These are phyloP conservation scores for Chrysocyon brachyurus DNA, from an alignment of 2,797 vertebrate genomes.

Conservation along the genomic window DNA sequence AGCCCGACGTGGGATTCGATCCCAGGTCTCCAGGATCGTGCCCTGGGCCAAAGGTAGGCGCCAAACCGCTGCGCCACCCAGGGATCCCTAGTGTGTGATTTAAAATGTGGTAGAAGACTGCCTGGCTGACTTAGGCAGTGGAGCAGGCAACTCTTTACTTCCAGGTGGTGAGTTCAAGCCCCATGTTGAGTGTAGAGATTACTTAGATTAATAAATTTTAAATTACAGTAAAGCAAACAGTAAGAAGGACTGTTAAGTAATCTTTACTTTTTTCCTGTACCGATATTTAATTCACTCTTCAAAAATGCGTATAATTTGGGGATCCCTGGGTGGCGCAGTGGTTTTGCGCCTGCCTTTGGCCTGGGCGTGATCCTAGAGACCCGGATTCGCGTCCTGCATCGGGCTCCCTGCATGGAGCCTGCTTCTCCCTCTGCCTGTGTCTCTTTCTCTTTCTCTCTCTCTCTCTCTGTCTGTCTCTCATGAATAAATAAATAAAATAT, in stretches of 20 bases:
- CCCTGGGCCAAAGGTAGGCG: no score
- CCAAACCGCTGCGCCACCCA: no score
- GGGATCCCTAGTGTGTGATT: not conserved
- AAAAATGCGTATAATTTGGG: not conserved
- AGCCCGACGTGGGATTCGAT: no score
- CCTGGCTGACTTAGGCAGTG: not conserved
- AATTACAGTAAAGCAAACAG: not conserved
- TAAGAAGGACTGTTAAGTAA: not conserved
- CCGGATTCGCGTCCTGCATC: not conserved
- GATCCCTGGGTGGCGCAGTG: no score
- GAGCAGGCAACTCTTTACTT: not conserved
- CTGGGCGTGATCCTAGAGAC: not conserved
- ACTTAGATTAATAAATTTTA: not conserved
- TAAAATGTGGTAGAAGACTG: not conserved
- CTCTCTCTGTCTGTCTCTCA: not conserved
- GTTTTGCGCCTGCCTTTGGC: not conserved
- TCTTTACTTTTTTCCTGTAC: not conserved
- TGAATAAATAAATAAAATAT: not conserved
- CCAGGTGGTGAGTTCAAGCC: not conserved
- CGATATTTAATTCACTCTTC: not conserved
- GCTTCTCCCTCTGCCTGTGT: not conserved
- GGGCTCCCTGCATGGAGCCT: not conserved
- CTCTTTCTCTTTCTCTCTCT: no score
- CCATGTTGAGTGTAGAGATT: not conserved
- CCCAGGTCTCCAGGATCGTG: no score